Conservation (phyloP, 2,797 vertebrate species). For the Cephalopachus bancanus region DNA sequence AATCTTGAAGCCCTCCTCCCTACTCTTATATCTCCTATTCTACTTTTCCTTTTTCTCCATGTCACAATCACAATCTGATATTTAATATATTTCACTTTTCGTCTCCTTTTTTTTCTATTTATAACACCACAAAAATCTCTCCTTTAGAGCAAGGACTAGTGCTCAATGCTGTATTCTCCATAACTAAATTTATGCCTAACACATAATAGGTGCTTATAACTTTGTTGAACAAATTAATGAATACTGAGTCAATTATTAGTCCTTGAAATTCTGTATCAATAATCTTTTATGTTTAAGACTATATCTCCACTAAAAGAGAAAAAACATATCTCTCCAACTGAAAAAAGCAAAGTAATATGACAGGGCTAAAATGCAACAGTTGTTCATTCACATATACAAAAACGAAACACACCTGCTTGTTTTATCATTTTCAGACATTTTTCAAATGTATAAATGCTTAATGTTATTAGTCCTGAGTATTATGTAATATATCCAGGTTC, state of each 20-base stretch:
- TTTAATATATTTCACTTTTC: background rate
- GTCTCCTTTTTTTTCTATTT: background rate
- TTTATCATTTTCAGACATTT: background rate
- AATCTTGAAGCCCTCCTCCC: background rate
- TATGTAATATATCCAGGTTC: background rate
- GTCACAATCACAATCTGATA: background rate
- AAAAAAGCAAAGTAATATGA: conserved; percentile 5
- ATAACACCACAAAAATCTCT: background rate
- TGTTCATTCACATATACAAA: background rate
- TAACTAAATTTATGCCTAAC: background rate
- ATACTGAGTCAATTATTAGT: background rate
- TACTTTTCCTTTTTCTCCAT: background rate
- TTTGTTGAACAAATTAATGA: conserved; percentile 4
- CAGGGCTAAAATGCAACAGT: background rate
- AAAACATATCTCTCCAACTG: conserved; percentile 2
- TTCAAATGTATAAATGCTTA: background rate
- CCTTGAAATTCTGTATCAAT: background rate
- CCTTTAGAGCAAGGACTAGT: background rate
- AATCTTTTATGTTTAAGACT: background rate
- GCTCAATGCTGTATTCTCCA: background rate
- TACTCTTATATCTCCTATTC: background rate
- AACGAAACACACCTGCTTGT: background rate
- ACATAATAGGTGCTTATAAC: background rate
- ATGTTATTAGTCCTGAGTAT: background rate
- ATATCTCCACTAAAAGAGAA: background rate